Base-by-base conservation (phyloP, 2,113 vertebrate genomes). In the Charina bottae region DNA sequence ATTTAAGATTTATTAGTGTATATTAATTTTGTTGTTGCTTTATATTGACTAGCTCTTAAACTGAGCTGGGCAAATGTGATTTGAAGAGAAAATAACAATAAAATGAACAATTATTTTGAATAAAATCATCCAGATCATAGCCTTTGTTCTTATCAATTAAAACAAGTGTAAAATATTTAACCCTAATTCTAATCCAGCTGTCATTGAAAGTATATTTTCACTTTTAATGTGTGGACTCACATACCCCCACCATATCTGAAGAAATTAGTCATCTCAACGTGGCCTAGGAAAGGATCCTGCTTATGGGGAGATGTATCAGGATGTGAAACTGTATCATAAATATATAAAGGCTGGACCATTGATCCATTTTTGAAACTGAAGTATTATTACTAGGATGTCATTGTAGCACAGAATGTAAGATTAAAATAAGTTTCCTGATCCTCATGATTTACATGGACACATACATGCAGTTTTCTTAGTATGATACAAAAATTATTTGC, bases 321-420 rank as follows among this genome's bases (percentile, higher is more conserved):
- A 86, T 87, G 5, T 87, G n/a, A 1, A 87, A 33, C 46, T 62
- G 37, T 46, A 62, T 26, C 53, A 55, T 53, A 49, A 86, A 33
- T 15, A 64, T 28, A 28, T 60, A 21, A 42, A 90, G 49, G 64
- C 83, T n/a, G 90, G 54, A 72, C 17, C 13, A 6, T 89, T 87
- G 78, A 68, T 62, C 91, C 85, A 10, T 24, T 83, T n/a, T 37
- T 42, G 1, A 68, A 91, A 56, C 64, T 85, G 62, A 93, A 83
- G 93, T 12, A 53, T 23, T 56, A 15, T 88, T 78, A 58, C 10
- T 62, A 89, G 93, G 42, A 58, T 33, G 72, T 87, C 46, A 83
- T 78, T 28, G 62, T 89, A 55, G 64, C 37, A 21, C 24, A 87
- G 89, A 91, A 42, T 49, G 83, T 6, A 37, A 46, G 37, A 4